Evolutionary conservation across 2,888 invertebrate species (phyloP), one percentile per base, ranked within the genome.

Genomic region (Mesoligia furuncula): DNA sequence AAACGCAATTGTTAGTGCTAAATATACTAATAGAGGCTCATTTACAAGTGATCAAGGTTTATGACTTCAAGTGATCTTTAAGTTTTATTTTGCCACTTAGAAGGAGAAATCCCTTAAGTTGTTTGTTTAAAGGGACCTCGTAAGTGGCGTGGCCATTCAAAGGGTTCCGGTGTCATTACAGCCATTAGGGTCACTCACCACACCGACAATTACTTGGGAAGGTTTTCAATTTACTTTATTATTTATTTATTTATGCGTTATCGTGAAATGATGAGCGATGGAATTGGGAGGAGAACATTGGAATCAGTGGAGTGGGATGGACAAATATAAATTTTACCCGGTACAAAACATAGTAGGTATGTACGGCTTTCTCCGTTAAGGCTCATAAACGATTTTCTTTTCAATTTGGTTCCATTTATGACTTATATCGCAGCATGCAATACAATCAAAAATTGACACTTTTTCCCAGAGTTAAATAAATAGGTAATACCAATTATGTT

Each of bases 211-310:
- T 94, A 94, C 93, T 92, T 90, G 91, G 90, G 93, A 92, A 91
- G 93, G 92, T 92, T 94, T 96, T 96, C 96, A 96, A 96, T 96
- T 96, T 95, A 93, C 94, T 96, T 96, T 96, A 96, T 95, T 95
- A 95, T 95, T 95, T 96, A 96, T 96, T 96, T 96, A 96, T 96
- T 95, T 96, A 96, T 95, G 94, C 95, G 93, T 95, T 95, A 95
- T 94, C 92, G 91, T 90, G 84, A 90, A 93, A 95, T 94, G 93
- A 96, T 95, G 95, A 95, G 93, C 92, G 92, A 93, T 93, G 91
- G 88, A 88, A 88, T 86, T 84, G 85, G 66, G 67, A 88, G 70
- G 85, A 65, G 90, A 88, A 92, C 89, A 93, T 51, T 65, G 83
- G 87, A 89, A 89, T 69, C 59, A 42, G 69, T 92, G 72, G 94